Evolutionary conservation across 92 coral and sea anemone species (phyloP).

Genomic region (Parazoanthus atlanticus): DNA sequence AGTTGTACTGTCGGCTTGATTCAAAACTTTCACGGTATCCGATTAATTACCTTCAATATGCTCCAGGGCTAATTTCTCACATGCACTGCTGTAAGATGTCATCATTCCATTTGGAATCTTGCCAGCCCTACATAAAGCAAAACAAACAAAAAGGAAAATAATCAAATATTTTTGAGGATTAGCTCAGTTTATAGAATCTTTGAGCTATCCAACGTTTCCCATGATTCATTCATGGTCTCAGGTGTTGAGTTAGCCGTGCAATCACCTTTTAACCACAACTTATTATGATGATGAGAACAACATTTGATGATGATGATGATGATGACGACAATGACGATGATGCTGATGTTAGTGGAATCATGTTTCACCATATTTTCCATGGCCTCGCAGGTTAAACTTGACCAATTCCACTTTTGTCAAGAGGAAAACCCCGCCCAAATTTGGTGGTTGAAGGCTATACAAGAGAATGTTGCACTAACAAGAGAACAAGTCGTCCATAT

Average conservation of each 20-base stretch:
- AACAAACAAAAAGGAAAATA: conserved; percentile 2
- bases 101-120: conserved; percentile 84
- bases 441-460: neutral
- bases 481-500: neutral
- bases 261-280: neutral
- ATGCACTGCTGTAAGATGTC: conserved; percentile 75
- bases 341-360: too few species aligned
- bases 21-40: neutral
- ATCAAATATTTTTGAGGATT: neutral
- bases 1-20: neutral
- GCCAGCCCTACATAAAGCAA: conserved; percentile 65
- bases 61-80: conserved; percentile 75
- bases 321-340: neutral
- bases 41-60: conserved; percentile 53
- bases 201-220: neutral
- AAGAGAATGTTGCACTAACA: neutral
- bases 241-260: neutral
- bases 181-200: neutral
- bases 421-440: neutral
- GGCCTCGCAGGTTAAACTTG: too few species aligned
- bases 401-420: too few species aligned
- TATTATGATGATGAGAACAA: neutral
- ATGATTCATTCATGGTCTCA: neutral
- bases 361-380: too few species aligned
- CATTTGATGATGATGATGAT: neutral